These are phyloP conservation scores for Dicranocentrus wangi DNA, from an alignment of 2,888 invertebrate genomes.

Conservation along the genomic window DNA sequence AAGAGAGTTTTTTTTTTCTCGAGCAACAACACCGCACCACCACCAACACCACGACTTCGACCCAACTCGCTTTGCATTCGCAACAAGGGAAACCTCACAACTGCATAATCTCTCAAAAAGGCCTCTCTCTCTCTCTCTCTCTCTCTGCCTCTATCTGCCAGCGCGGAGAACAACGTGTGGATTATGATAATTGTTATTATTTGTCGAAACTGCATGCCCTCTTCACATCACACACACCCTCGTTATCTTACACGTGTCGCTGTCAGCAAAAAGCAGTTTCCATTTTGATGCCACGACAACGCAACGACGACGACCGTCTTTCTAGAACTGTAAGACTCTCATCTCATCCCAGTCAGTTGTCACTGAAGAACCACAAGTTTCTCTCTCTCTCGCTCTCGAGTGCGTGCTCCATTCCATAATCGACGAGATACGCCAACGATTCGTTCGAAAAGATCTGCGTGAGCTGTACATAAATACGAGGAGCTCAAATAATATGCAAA, in stretches of 20 bases:
- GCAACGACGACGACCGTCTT: too few species aligned
- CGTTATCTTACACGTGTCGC: constrained; percentile 61
- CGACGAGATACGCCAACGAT: neutral
- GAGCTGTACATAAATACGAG: too few species aligned
- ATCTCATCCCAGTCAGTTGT: neutral
- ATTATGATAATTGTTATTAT: constrained; percentile 62
- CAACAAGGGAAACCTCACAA: constrained; percentile 44
- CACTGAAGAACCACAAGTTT: constrained; percentile 8
- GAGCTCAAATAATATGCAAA: too few species aligned
- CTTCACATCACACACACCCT: constrained; percentile 52
- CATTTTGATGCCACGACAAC: constrained; percentile 34
- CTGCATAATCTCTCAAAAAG: constrained; percentile 44
- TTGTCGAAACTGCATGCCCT: constrained; percentile 62
- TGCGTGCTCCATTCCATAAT: neutral
- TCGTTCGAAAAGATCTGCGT: neutral
- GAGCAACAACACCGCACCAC: neutral
- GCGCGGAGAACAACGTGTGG: constrained; percentile 37
- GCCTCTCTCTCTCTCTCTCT: too few species aligned
- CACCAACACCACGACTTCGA: constrained; percentile 13
- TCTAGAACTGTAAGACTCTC: neutral
- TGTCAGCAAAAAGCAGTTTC: constrained; percentile 44
- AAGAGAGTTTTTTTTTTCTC: constrained; percentile 9
- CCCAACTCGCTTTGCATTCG: neutral
- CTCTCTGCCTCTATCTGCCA: too few species aligned
- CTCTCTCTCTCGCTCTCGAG: too few species aligned